A percentile compares a stretch with the other conserved stretches of the same genome.
phyloP scores from a whole-genome alignment of 1,140 invertebrate genomes.

The Atta texana region DNA sequence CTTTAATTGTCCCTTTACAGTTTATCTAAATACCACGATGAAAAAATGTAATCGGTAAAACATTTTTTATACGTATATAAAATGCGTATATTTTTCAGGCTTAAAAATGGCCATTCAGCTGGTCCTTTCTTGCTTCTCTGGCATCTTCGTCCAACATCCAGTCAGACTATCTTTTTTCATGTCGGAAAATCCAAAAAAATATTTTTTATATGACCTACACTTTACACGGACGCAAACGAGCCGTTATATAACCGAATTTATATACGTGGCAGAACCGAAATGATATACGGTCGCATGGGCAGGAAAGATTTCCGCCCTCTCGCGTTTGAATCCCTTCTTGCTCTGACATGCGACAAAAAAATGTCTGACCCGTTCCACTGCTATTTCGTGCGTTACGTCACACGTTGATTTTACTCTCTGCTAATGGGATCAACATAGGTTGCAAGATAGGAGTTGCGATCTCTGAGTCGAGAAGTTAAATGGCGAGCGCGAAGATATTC shows the following conservation, averaged over 20 bases:
- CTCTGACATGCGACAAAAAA: constrained; percentile 55
- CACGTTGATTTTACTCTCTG: constrained; percentile 43
- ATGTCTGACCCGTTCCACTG: constrained; percentile 39
- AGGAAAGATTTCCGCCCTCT: constrained; percentile 71
- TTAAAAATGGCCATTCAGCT: constrained; percentile 35
- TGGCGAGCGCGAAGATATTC: background rate
- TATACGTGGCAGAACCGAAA: constrained; percentile 43
- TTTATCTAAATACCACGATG: background rate
- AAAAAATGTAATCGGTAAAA: background rate
- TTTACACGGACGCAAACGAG: constrained; percentile 57
- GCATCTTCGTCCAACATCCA: constrained; percentile 31
- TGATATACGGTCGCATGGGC: constrained; percentile 55
- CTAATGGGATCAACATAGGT: constrained; percentile 38
- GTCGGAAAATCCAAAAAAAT: constrained; percentile 54
- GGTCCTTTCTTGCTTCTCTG: constrained; percentile 40
- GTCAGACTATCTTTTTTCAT: constrained; percentile 37
- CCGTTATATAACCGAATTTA: constrained; percentile 65
- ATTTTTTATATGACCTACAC: constrained; percentile 60
- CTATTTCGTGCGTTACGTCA: constrained; percentile 45
- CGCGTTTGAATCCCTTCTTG: constrained; percentile 63
- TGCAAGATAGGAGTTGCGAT: background rate
- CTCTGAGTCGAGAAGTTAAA: background rate
- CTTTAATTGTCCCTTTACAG: background rate
- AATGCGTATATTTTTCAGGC: constrained; percentile 22
- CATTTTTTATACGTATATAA: background rate